Evolutionary conservation across 1,140 invertebrate genomes (phyloP).

Genomic region (Neoseiulus cucumeris): DNA sequence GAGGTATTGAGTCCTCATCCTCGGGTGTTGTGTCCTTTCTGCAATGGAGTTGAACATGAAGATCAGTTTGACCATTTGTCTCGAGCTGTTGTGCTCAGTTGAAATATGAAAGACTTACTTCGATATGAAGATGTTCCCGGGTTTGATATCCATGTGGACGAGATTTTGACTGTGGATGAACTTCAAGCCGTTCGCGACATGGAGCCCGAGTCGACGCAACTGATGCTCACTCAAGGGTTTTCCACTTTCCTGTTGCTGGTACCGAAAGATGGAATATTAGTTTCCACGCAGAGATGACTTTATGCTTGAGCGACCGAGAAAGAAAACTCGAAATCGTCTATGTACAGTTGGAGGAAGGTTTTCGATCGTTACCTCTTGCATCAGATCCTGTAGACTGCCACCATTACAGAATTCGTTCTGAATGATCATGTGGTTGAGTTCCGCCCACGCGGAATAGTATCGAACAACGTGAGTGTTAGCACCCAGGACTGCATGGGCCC

Average conservation of each 20-base stretch:
- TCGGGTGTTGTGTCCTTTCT: no score
- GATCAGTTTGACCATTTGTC: no score
- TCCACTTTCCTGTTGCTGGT: conserved; percentile 15
- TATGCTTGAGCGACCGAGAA: no score
- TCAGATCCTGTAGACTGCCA: conserved; percentile 15
- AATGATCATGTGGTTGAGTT: conserved; percentile 75
- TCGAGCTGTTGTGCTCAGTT: no score
- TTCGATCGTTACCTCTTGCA: no score
- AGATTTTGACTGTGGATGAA: conserved; percentile 73
- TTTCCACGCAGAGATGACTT: no score
- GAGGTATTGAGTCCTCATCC: no score
- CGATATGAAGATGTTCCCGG: conserved; percentile 30
- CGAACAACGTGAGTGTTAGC: conserved; percentile 72
- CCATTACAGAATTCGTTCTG: conserved; percentile 83
- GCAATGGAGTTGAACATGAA: no score
- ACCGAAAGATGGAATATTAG: no score
- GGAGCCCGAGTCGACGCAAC: conserved; percentile 43
- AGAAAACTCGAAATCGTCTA: no score
- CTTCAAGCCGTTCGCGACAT: conserved; percentile 43
- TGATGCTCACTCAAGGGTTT: conserved; percentile 34
- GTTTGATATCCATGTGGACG: conserved; percentile 82
- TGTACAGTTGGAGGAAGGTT: no score
- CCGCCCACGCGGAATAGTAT: conserved; percentile 82
- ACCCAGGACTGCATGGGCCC: conserved; percentile 67
- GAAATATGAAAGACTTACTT: no score